Conservation (phyloP, 53 echinoderm and acorn worm genomes). For the Pentamera pediparva region DNA sequence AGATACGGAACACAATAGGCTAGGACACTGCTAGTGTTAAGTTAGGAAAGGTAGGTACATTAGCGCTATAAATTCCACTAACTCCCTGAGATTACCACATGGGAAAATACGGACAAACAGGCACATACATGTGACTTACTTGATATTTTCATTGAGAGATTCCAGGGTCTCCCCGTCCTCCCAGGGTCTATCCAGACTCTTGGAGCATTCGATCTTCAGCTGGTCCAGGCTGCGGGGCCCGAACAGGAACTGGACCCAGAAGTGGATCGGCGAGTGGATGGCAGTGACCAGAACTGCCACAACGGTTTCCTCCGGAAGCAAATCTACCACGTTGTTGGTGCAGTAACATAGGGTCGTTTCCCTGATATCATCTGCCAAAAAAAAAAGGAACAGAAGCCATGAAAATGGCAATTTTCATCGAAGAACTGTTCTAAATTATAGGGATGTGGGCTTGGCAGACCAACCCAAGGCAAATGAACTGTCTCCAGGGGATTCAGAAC, state of each 20-base stretch:
- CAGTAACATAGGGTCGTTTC: background rate
- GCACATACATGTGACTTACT: constrained; percentile 42
- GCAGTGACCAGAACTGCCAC: constrained; percentile 30
- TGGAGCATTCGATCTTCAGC: constrained; percentile 53
- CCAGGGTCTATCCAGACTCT: constrained; percentile 17
- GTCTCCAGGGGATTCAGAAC: no score
- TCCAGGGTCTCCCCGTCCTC: constrained; percentile 77
- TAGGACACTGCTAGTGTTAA: no score
- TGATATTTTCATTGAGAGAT: constrained; percentile 57
- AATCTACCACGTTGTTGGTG: constrained; percentile 1
- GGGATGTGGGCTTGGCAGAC: background rate
- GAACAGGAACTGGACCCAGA: constrained; percentile 89
- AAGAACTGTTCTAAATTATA: no score
- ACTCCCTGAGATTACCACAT: background rate
- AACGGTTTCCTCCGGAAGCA: background rate
- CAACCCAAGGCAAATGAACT: no score
- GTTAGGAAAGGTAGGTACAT: no score
- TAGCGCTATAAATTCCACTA: no score
- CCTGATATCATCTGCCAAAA: background rate
- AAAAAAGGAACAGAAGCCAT: background rate
- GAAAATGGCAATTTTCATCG: no score
- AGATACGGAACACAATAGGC: no score
- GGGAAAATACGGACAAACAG: background rate
- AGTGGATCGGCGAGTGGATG: constrained; percentile 63
- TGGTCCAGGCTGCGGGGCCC: constrained; percentile 55